Evolutionary conservation across 2,797 vertebrate genomes (phyloP), one percentile per base, ranked within the genome.

Genomic region (Enteromius fasciolatus): DNA sequence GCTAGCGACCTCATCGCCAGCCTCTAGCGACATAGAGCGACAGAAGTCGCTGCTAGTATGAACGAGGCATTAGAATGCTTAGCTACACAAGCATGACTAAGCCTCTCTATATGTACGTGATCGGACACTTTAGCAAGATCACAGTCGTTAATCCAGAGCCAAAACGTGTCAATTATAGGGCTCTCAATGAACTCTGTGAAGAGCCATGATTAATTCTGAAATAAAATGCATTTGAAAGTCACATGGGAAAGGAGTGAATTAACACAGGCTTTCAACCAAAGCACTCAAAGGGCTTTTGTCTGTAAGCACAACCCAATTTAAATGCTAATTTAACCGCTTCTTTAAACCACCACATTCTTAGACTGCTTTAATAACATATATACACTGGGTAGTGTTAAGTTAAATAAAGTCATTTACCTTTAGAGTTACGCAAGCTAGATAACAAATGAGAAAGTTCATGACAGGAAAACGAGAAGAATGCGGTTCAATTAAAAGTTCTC

Each of bases 291-390:
- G 80, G 68, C 81, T 72, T 87, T 80, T 75, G 85, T 68, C n/a
- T 83, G 63, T 78, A 57, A 85, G 75, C 78, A 85, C 3, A 61
- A 80, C 84, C 89, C 89, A 90, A 92, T 92, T 92, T 92, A 91
- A 92, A 93, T 93, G 92, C 88, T 89, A 93, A 92, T 92, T 92
- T 88, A 33, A 84, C 68, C 44, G 41, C 76, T 83, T 85, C 84
- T 85, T 88, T 74, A 31, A 75, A 84, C 76, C 67, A 87, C 39
- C 28, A 28, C n/a, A 61, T 46, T 59, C 52, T 67, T 12, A 23
- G 6, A 52, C 63, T 44, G 12, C 63, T 68, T 63, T 50, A 54
- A 72, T 28, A 63, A 75, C 7, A 48, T 46, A 39, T 25, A 61
- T n/a, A 52, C 31, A 69, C 1, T 18, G 11, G n/a, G 28, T 50